Conservation (phyloP, 2,888 invertebrate species). For the Lasioglossum marginatum region DNA sequence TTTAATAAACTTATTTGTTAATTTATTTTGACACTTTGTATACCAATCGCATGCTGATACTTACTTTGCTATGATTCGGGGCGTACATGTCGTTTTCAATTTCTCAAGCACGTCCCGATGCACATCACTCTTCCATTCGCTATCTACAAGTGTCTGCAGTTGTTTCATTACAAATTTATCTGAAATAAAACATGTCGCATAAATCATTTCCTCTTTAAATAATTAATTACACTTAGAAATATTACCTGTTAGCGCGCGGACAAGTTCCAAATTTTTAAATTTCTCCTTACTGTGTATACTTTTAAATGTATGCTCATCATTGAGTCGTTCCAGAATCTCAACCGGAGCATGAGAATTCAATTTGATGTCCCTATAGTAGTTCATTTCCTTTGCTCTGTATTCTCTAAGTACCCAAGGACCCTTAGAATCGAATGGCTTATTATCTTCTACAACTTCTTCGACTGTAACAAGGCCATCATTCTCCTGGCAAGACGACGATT, state of each 20-base stretch:
- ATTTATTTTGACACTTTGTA: not conserved
- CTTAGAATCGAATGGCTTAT: not conserved
- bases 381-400: not conserved
- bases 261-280: not conserved
- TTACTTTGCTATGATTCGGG: slow-evolving; percentile 74
- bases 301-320: not conserved
- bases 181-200: slow-evolving; percentile 58
- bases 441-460: not conserved
- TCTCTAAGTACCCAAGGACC: not conserved
- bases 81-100: slow-evolving; percentile 63
- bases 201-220: not conserved
- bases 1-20: not conserved
- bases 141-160: slow-evolving; percentile 67
- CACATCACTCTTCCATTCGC: slow-evolving; percentile 73
- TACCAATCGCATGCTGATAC: slow-evolving; percentile 40
- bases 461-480: not conserved
- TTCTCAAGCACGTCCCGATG: slow-evolving; percentile 69
- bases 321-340: not conserved
- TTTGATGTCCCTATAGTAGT: not conserved
- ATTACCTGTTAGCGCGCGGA: slow-evolving; percentile 26
- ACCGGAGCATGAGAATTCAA: not conserved
- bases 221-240: not conserved
- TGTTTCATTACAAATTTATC: slow-evolving; percentile 72
- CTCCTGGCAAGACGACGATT: not conserved
- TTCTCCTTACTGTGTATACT: not conserved